Evolutionary conservation across 2,797 vertebrate genomes (phyloP), one percentile per base, ranked within the genome.

Genomic region (Ciconia nigra): DNA sequence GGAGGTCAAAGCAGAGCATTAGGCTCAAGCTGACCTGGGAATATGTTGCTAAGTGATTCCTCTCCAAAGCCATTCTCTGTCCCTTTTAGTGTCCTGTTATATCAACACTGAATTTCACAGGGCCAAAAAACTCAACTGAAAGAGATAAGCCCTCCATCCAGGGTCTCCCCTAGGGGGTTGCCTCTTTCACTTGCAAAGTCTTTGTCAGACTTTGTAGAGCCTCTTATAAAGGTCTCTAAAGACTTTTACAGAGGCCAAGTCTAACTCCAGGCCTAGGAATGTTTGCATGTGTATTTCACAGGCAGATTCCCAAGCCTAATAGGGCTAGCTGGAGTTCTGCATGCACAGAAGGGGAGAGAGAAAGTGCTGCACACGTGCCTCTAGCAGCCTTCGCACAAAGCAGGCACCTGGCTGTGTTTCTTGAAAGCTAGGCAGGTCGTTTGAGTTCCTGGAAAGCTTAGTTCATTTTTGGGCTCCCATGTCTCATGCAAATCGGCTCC

Each of bases 1-100:
- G 44, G 71, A 73, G 86, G 81, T 73, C 83, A 93, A 91, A 96
- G 90, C 52, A 92, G 81, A 93, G 86, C 81, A 37, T 88, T 89
- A 90, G 49, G 66, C 67, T 94, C 63, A 70, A 74, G 81, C 89
- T 91, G 83, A 92, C 72, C 84, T 92, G 83, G 58, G 84, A 91
- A 61, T 44, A 61, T 8, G 59, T 89, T 92, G 89, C 61, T 46
- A n/a, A 89, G 61, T 58, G 63, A 93, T 93, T 94, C 84, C 67
- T 92, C 35, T 80, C 72, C 49, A 83, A 54, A 91, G 57, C 71
- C n/a, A n/a, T 58, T 52, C 69, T 94, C 29, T 46, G 22, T 85
- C 61, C 5, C 67, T 57, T 87, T 79, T 63, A 29, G 47, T 54
- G n/a, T 93, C 44, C 66, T 74, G 19, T 80, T 94, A 5, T 11